phyloP scores from a whole-genome alignment of 1,140 invertebrate genomes.

The Spodoptera litura region DNA sequence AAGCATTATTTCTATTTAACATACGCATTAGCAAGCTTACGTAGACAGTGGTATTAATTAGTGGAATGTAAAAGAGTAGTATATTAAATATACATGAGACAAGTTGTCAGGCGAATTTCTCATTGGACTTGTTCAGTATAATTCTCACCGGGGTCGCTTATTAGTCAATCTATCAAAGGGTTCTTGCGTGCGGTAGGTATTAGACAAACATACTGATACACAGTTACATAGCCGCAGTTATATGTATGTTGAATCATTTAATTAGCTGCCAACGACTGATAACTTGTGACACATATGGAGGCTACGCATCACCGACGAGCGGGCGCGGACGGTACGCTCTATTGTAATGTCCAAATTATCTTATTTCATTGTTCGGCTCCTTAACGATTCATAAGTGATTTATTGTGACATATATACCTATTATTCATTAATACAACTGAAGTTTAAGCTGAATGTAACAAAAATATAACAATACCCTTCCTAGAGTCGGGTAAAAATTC shows the following conservation, averaged over 20 bases:
- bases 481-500: not conserved
- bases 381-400: slow-evolving; percentile 45
- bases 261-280: slow-evolving; percentile 49
- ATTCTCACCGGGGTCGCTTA: slow-evolving; percentile 61
- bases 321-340: slow-evolving; percentile 27
- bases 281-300: slow-evolving; percentile 36
- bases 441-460: not conserved
- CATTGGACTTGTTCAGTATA: slow-evolving; percentile 59
- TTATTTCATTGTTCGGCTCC: slow-evolving; percentile 39
- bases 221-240: not conserved
- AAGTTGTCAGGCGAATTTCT: slow-evolving; percentile 48
- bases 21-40: slow-evolving; percentile 32
- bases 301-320: slow-evolving; percentile 33
- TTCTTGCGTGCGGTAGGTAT: slow-evolving; percentile 59
- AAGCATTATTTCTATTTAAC: slow-evolving; percentile 35
- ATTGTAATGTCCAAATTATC: slow-evolving; percentile 47
- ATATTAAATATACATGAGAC: slow-evolving; percentile 39
- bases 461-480: not conserved
- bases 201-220: slow-evolving; percentile 54
- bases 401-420: not conserved
- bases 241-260: slow-evolving; percentile 51
- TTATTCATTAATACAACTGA: too few species aligned
- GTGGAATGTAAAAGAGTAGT: slow-evolving; percentile 48
- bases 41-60: slow-evolving; percentile 47
- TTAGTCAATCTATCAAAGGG: slow-evolving; percentile 64